These are phyloP conservation scores for Lepetodrilus schrolli DNA, from an alignment of 2,888 invertebrate species.

Conservation along the genomic window DNA sequence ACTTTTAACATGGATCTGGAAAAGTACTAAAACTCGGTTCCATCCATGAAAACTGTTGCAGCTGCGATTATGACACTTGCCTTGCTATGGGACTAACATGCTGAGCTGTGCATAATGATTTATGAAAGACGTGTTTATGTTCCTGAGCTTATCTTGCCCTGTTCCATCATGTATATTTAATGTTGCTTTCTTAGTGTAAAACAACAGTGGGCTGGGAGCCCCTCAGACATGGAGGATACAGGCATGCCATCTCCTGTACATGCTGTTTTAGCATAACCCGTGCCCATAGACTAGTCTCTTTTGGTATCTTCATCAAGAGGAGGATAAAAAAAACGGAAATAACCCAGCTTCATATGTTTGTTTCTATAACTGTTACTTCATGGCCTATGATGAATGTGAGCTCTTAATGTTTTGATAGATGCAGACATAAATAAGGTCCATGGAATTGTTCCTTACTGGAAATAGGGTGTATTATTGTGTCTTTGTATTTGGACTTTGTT, in stretches of 20 bases:
- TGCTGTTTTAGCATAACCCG: background rate
- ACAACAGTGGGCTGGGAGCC: background rate
- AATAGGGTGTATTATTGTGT: no score
- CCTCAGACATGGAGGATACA: background rate
- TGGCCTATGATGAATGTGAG: no score
- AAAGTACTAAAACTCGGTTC: background rate
- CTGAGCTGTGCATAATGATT: background rate
- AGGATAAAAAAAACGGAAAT: constrained; percentile 26
- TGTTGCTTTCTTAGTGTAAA: background rate
- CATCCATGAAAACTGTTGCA: background rate
- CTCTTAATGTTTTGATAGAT: no score
- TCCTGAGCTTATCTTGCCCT: background rate
- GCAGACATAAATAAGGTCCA: no score
- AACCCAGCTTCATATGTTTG: background rate
- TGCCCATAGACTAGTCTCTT: constrained; percentile 28
- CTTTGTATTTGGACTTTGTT: no score
- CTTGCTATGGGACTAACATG: background rate
- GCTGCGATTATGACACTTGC: constrained; percentile 12
- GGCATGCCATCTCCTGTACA: background rate
- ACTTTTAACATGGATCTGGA: background rate
- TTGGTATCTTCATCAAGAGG: background rate
- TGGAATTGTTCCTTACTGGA: no score
- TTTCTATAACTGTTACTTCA: no score
- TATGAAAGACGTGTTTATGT: background rate
- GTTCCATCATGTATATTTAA: background rate